Conservation (phyloP, 2,113 vertebrate species). For the Pelodiscus sinensis region DNA sequence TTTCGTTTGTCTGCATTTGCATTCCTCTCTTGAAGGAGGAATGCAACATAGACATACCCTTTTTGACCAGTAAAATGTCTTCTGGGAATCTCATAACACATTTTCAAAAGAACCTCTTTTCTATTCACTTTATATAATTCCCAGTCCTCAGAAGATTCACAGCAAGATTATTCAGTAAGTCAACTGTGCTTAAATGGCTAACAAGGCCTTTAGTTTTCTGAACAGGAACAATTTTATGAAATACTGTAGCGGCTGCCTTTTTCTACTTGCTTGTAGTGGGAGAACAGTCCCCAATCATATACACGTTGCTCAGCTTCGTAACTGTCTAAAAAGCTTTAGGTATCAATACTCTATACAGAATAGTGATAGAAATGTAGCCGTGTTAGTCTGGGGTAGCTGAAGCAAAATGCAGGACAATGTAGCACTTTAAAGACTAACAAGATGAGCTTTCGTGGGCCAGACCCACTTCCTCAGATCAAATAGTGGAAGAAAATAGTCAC, state of each 20-base stretch:
- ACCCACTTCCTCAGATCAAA: no score
- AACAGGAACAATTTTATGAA: slow-evolving; percentile 42
- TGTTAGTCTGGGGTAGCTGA: no score
- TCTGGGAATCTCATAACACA: slow-evolving; percentile 8
- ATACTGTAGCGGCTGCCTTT: background rate
- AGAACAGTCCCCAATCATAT: slow-evolving; percentile 12
- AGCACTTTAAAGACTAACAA: no score
- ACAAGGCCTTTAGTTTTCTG: slow-evolving; percentile 30
- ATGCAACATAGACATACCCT: background rate
- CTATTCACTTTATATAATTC: slow-evolving; percentile 6
- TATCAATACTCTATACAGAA: slow-evolving; percentile 33
- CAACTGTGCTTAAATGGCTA: background rate
- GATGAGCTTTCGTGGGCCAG: no score
- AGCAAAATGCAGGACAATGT: no score
- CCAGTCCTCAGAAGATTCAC: background rate
- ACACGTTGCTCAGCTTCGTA: slow-evolving; percentile 16
- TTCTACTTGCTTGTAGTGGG: background rate
- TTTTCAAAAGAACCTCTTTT: slow-evolving; percentile 51
- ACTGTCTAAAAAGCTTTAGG: slow-evolving; percentile 33
- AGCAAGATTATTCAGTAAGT: slow-evolving; percentile 7
- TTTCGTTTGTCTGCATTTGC: no score
- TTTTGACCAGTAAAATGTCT: slow-evolving; percentile 45
- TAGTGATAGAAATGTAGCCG: no score
- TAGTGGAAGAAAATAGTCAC: no score
- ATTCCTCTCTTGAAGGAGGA: no score